Conservation (phyloP, 2,113 vertebrate genomes). For the Porphyrio hochstetteri region DNA sequence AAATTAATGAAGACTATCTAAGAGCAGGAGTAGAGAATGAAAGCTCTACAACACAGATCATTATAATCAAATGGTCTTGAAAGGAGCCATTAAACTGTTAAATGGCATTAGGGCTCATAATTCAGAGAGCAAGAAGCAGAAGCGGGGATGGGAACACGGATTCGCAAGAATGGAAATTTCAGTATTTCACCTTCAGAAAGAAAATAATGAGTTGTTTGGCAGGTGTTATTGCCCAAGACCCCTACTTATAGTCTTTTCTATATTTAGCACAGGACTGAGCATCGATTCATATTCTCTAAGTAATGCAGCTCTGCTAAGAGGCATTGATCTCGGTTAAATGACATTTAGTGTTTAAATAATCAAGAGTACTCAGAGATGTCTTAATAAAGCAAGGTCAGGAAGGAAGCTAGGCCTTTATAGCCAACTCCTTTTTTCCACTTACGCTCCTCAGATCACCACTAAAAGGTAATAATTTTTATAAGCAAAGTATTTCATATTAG, state of each 20-base stretch:
- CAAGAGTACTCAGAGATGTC: neutral
- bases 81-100: neutral
- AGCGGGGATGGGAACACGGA: neutral
- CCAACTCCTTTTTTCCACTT: neutral
- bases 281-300: constrained; percentile 28
- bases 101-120: neutral
- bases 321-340: constrained; percentile 40
- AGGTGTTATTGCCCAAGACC: neutral
- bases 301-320: neutral
- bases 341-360: neutral
- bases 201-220: constrained; percentile 2
- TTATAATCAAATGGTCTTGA: neutral
- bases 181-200: neutral
- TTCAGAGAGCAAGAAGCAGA: neutral
- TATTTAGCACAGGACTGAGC: neutral
- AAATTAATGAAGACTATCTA: neutral
- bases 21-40: neutral
- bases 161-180: neutral
- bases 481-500: neutral
- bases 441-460: neutral
- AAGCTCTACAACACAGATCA: neutral
- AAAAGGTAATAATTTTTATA: neutral
- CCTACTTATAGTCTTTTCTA: neutral
- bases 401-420: neutral
- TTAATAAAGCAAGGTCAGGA: constrained; percentile 7